Conservation (phyloP, 2,888 invertebrate genomes). For the Branchinecta sandiegonensis region DNA sequence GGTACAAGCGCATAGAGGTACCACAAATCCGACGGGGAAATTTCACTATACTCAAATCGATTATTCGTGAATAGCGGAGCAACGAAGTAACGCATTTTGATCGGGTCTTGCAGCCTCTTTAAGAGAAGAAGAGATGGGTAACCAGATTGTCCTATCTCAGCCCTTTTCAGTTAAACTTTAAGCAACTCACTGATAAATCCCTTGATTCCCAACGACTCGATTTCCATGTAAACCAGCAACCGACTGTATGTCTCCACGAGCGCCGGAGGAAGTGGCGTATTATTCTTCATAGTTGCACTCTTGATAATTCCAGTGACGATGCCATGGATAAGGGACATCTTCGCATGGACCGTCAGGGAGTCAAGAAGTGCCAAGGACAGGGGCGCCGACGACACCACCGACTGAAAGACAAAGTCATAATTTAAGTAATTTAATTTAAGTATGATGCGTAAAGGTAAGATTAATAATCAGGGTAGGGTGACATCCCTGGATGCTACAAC, state of each 20-base stretch:
- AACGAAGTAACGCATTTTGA: no score
- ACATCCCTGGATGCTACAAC: no score
- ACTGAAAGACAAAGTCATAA: not conserved
- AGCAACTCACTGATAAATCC: constrained; percentile 68
- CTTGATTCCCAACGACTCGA: constrained; percentile 89
- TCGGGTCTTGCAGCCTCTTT: not conserved
- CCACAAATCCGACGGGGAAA: no score
- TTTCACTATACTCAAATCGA: no score
- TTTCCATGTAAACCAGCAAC: constrained; percentile 84
- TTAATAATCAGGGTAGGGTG: no score
- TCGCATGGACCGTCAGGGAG: constrained; percentile 85
- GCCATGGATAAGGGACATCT: constrained; percentile 73
- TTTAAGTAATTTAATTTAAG: no score
- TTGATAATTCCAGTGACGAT: constrained; percentile 81
- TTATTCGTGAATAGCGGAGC: no score
- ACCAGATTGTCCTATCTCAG: not conserved
- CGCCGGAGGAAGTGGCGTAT: constrained; percentile 72
- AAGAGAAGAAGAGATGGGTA: not conserved
- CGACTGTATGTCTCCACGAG: constrained; percentile 88
- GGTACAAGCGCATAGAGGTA: no score
- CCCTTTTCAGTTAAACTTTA: not conserved
- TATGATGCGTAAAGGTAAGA: no score
- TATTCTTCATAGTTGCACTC: constrained; percentile 69
- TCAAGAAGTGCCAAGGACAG: constrained; percentile 83
- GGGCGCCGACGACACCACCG: constrained; percentile 42